Percentiles rank a stretch among this genome's conserved stretches.
Evolutionary conservation across 2,888 invertebrate genomes (phyloP).

Genomic region (Patella caerulea): DNA sequence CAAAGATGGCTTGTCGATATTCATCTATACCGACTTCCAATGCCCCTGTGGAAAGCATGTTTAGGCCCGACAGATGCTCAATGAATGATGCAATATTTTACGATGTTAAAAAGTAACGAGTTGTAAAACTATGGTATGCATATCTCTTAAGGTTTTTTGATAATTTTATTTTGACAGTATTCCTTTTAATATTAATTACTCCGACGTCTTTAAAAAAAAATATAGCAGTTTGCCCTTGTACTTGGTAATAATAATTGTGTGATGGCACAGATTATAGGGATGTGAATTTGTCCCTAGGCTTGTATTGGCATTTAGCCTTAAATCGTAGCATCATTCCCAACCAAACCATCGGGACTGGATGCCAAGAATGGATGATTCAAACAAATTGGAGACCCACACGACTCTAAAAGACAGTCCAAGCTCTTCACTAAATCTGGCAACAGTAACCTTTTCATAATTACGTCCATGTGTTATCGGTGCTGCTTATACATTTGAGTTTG

Average conservation of each 20-base stretch:
- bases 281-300: not conserved
- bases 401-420: no score
- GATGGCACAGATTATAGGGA: not conserved
- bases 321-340: not conserved
- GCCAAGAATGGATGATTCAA: constrained; percentile 9
- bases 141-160: no score
- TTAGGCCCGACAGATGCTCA: no score
- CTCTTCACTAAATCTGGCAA: not conserved
- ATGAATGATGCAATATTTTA: no score
- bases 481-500: no score
- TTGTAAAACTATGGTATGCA: no score
- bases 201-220: constrained; percentile 16
- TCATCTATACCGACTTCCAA: no score
- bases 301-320: constrained; percentile 17
- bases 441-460: constrained; percentile 12
- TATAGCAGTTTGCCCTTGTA: not conserved
- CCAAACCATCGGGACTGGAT: constrained; percentile 11
- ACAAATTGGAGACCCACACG: not conserved
- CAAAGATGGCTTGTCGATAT: no score
- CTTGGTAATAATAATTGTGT: constrained; percentile 14
- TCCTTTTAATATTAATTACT: no score
- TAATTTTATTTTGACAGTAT: no score
- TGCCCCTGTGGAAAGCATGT: no score
- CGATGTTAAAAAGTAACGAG: no score
- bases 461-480: not conserved